phyloP scores from a whole-genome alignment of 2,888 invertebrate genomes.

The Sycophila texana region DNA sequence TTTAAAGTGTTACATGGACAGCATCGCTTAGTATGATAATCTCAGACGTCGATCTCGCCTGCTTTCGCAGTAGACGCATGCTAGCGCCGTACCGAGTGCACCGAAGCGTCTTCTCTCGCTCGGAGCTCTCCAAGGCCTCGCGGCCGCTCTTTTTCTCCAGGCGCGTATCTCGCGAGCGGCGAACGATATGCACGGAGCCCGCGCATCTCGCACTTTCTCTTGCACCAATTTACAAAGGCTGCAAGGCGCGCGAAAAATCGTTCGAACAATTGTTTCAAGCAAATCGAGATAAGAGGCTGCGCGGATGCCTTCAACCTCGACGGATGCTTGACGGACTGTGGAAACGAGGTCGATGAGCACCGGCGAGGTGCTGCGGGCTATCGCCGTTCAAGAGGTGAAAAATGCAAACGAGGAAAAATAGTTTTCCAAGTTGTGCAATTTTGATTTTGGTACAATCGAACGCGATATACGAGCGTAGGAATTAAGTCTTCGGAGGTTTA shows the following conservation, averaged over 20 bases:
- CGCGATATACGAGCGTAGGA: too few relatives aligned
- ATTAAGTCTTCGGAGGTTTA: too few relatives aligned
- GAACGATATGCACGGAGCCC: neutral
- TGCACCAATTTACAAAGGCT: neutral
- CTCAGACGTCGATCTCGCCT: conserved; percentile 63
- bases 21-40: conserved; percentile 65
- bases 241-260: conserved; percentile 36
- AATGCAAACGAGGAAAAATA: conserved; percentile 4
- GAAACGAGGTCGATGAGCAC: conserved; percentile 20
- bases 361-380: neutral
- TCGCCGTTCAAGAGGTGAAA: neutral
- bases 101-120: conserved; percentile 49
- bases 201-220: conserved; percentile 42
- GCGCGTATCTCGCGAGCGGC: conserved; percentile 15
- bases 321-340: conserved; percentile 45
- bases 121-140: conserved; percentile 33
- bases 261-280: conserved; percentile 30
- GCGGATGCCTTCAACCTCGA: neutral
- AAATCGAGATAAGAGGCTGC: neutral
- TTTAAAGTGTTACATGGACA: conserved; percentile 66
- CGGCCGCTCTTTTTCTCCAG: conserved; percentile 16
- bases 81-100: conserved; percentile 28
- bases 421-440: neutral
- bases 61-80: neutral
- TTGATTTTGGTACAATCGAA: neutral